phyloP scores from a whole-genome alignment of 2,888 invertebrate genomes.

The Atrina japonica region DNA sequence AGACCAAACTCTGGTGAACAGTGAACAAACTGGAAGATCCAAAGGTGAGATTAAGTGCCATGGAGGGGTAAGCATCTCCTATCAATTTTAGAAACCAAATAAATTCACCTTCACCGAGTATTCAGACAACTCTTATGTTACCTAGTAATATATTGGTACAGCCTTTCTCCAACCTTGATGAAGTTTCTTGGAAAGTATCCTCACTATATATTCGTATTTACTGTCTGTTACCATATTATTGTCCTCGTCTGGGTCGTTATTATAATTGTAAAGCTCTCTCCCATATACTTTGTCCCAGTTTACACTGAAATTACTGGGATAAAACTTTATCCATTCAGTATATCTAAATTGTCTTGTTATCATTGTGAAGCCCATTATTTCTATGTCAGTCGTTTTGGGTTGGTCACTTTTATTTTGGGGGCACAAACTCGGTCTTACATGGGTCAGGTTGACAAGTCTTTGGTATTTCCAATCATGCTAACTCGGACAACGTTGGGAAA shows the following conservation, averaged over 20 bases:
- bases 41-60: no score
- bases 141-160: slow-evolving; percentile 25
- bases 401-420: slow-evolving; percentile 88
- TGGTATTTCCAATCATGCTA: slow-evolving; percentile 84
- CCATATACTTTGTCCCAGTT: slow-evolving; percentile 88
- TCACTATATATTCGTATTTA: slow-evolving; percentile 52
- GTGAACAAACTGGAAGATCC: no score
- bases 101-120: no score
- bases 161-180: slow-evolving; percentile 65
- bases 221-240: slow-evolving; percentile 85
- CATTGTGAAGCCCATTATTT: slow-evolving; percentile 93
- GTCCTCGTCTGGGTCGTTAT: slow-evolving; percentile 86
- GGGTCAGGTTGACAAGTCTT: slow-evolving; percentile 83
- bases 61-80: no score
- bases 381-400: slow-evolving; percentile 88
- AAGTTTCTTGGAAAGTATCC: slow-evolving; percentile 55
- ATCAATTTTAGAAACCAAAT: no score
- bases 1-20: no score
- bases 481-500: slow-evolving; percentile 91
- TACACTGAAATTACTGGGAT: slow-evolving; percentile 83
- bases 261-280: slow-evolving; percentile 90
- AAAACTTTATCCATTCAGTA: slow-evolving; percentile 91
- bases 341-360: slow-evolving; percentile 88
- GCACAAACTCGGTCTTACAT: slow-evolving; percentile 84
- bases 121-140: no score